Evolutionary conservation across 2,113 vertebrate genomes (phyloP).

Genomic region (Pituophis catenifer): DNA sequence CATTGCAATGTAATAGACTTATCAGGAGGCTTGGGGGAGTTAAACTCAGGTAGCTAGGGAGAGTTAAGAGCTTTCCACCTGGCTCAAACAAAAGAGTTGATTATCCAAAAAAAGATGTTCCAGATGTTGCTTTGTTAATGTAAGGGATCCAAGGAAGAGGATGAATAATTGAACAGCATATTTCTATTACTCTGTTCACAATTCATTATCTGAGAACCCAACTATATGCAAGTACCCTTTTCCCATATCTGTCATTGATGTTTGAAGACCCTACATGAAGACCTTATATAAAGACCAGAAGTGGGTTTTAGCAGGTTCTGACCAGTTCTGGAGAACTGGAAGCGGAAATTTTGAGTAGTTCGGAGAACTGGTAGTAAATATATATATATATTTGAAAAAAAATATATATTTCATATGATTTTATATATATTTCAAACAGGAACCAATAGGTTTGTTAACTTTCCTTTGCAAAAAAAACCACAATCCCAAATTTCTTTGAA

Average conservation of each 20-base stretch:
- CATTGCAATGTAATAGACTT: too few relatives aligned
- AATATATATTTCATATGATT: background rate
- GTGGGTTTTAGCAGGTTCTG: too few relatives aligned
- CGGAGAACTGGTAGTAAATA: too few relatives aligned
- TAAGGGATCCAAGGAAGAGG: background rate
- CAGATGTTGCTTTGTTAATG: background rate
- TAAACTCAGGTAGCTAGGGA: background rate
- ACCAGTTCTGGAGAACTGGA: too few relatives aligned
- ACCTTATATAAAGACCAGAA: too few relatives aligned
- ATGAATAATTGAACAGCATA: background rate
- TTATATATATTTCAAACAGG: background rate
- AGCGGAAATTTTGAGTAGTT: too few relatives aligned
- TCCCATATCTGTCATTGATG: background rate
- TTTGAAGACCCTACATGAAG: background rate
- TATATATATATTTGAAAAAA: too few relatives aligned
- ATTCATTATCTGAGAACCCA: too few relatives aligned
- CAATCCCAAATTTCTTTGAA: background rate
- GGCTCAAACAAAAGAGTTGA: background rate
- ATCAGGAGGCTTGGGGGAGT: background rate
- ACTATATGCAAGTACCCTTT: background rate
- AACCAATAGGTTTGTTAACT: background rate
- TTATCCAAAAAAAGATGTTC: background rate
- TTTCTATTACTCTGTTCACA: background rate
- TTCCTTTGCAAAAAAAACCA: background rate
- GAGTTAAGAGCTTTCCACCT: background rate